phyloP scores from a whole-genome alignment of 2,888 invertebrate species.

The Conus canariensis region DNA sequence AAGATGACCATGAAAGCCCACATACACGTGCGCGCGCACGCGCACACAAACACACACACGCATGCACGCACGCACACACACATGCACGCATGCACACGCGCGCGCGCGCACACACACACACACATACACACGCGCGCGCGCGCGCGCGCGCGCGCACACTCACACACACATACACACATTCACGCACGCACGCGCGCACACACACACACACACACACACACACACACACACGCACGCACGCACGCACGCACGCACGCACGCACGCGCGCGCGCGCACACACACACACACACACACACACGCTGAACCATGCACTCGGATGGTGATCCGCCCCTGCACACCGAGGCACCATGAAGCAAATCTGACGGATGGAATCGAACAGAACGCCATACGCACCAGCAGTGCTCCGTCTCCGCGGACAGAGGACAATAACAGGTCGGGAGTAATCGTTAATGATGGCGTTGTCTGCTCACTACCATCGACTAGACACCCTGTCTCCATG shows the following conservation, averaged over 20 bases:
- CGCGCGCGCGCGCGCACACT: background rate
- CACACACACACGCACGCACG: conserved; percentile 9
- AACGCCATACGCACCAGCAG: too few relatives aligned
- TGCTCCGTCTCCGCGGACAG: too few relatives aligned
- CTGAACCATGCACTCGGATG: too few relatives aligned
- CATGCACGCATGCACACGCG: background rate
- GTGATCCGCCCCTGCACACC: too few relatives aligned
- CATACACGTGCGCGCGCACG: background rate
- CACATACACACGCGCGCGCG: background rate
- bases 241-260: background rate
- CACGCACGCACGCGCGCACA: background rate
- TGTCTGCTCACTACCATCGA: too few relatives aligned
- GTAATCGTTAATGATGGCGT: too few relatives aligned
- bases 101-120: background rate
- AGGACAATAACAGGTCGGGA: too few relatives aligned
- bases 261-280: background rate
- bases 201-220: conserved; percentile 13
- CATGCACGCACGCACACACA: background rate
- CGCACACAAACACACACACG: background rate
- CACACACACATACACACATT: background rate
- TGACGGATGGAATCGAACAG: too few relatives aligned
- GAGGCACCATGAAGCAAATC: too few relatives aligned
- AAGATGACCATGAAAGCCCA: too few relatives aligned
- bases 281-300: background rate
- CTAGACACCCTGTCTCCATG: too few relatives aligned